Evolutionary conservation across 2,797 vertebrate genomes (phyloP).

Genomic region (Eleutherodactylus coqui): DNA sequence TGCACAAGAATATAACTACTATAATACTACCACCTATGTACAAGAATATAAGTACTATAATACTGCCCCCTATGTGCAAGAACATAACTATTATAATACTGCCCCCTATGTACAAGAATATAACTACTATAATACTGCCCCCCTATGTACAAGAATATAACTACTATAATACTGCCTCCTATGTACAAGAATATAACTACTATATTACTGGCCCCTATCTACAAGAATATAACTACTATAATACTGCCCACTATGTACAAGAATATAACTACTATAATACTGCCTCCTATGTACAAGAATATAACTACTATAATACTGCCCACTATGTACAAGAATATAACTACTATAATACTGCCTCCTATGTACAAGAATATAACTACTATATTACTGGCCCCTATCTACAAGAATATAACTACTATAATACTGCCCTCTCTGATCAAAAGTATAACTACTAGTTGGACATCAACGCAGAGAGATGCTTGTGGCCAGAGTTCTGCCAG

Average conservation of each 20-base stretch:
- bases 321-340: background rate
- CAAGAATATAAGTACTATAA: slow-evolving; percentile 17
- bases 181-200: slow-evolving; percentile 4
- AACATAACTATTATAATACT: slow-evolving; percentile 7
- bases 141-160: slow-evolving; percentile 1
- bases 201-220: background rate
- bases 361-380: background rate
- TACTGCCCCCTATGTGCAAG: background rate
- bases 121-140: slow-evolving; percentile 1
- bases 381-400: background rate
- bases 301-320: background rate
- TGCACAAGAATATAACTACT: background rate
- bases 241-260: background rate
- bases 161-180: background rate
- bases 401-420: background rate
- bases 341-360: background rate
- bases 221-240: slow-evolving; percentile 18
- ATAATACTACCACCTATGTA: background rate
- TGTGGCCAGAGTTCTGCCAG: too few relatives aligned
- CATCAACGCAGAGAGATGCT: too few relatives aligned
- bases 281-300: background rate
- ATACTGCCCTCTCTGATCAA: background rate
- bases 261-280: slow-evolving; percentile 28
- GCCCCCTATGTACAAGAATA: background rate
- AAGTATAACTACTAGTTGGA: background rate